Conservation (phyloP, 2,113 vertebrate genomes). For the Tringa solitaria region DNA sequence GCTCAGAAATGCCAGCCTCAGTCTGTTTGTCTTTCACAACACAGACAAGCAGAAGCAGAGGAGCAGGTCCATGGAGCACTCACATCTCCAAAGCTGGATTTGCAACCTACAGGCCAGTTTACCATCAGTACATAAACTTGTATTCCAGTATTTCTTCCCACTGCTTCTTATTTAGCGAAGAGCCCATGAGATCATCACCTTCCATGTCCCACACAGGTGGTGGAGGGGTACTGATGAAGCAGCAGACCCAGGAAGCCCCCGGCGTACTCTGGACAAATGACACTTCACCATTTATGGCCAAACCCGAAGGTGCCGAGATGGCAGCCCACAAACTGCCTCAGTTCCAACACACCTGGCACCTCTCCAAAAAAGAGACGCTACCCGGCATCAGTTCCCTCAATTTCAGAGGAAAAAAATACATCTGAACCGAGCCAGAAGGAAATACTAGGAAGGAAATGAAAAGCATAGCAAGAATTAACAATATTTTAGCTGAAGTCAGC, state of each 20-base stretch:
- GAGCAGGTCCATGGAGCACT: background rate
- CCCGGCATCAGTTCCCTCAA: background rate
- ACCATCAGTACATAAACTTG: background rate
- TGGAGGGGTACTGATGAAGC: background rate
- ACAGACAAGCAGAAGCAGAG: background rate
- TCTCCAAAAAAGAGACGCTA: background rate
- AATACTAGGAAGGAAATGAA: background rate
- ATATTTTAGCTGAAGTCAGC: background rate
- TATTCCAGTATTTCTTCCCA: background rate
- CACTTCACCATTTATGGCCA: background rate
- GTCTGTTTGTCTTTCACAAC: background rate
- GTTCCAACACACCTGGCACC: background rate
- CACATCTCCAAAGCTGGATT: background rate
- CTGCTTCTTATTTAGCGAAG: background rate
- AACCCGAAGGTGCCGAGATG: background rate
- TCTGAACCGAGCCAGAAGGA: background rate
- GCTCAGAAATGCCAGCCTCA: background rate
- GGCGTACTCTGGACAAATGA: background rate
- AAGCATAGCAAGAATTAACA: background rate
- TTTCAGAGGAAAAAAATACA: background rate
- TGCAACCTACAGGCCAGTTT: background rate
- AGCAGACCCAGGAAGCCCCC: background rate
- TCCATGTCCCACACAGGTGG: rapidly evolving
- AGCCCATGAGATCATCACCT: background rate
- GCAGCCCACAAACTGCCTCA: background rate